Percentiles rank a stretch among this genome's conserved stretches.
These are phyloP conservation scores for Nowickia ferox DNA, from an alignment of 2,888 invertebrate species.

Conservation along the genomic window DNA sequence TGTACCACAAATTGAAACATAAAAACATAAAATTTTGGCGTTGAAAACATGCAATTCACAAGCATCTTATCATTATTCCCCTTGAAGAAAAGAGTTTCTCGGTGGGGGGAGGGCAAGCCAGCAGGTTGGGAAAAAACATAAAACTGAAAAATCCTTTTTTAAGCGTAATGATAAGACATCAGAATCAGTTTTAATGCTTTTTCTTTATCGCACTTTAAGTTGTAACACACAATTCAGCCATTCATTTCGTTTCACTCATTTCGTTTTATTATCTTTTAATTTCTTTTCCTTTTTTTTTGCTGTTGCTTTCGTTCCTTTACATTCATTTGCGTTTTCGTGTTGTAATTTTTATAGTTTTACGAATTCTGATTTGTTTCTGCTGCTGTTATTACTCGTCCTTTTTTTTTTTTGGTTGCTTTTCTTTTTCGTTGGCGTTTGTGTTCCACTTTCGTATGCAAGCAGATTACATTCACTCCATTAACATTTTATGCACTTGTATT, in stretches of 20 bases:
- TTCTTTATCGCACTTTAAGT: conserved; percentile 51
- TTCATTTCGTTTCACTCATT: conserved; percentile 46
- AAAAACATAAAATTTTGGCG: neutral
- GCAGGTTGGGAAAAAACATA: neutral
- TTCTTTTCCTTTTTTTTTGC: conserved; percentile 13
- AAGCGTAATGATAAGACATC: conserved; percentile 39
- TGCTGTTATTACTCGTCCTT: conserved; percentile 18
- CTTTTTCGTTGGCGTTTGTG: conserved; percentile 29
- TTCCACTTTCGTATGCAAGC: conserved; percentile 76
- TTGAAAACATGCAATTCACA: neutral
- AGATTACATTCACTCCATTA: conserved; percentile 82
- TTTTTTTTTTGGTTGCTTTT: neutral
- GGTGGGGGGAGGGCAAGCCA: neutral
- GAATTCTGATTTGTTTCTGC: conserved; percentile 46
- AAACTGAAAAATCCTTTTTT: conserved; percentile 23
- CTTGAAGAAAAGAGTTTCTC: neutral
- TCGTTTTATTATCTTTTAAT: conserved; percentile 34
- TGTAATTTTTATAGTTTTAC: conserved; percentile 11
- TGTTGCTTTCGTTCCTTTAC: conserved; percentile 11
- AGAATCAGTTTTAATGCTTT: conserved; percentile 47
- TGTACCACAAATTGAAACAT: neutral
- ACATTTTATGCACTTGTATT: conserved; percentile 82
- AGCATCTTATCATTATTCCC: conserved; percentile 10
- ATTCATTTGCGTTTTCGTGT: conserved; percentile 26
- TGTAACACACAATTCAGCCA: conserved; percentile 42